These are phyloP conservation scores for Callipepla squamata DNA, from an alignment of 2,113 vertebrate genomes.

Conservation along the genomic window DNA sequence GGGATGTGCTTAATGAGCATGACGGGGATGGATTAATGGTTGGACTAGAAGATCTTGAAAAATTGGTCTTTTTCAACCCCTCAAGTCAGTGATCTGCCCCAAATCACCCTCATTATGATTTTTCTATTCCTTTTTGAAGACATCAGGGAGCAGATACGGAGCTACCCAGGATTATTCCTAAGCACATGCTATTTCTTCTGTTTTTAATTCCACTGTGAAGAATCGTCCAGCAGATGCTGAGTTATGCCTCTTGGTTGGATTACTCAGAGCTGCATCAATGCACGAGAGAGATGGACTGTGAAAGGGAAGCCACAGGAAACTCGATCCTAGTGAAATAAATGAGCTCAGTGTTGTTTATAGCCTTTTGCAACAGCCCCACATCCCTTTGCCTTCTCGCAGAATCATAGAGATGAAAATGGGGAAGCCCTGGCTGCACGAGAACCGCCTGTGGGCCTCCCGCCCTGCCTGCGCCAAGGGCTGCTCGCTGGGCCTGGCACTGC, in stretches of 20 bases:
- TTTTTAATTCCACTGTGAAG: not conserved
- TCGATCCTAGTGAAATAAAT: not conserved
- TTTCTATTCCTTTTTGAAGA: not conserved
- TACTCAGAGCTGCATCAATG: not conserved
- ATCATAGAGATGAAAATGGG: not conserved
- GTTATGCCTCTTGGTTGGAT: not conserved
- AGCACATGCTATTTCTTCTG: not conserved
- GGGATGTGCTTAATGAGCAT: too few species aligned
- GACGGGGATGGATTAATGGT: too few species aligned
- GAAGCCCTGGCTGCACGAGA: not conserved
- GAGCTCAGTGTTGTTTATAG: not conserved
- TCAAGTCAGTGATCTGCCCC: not conserved
- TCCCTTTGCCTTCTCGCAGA: not conserved
- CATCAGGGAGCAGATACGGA: not conserved
- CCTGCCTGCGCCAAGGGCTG: not conserved
- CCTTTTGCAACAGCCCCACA: not conserved
- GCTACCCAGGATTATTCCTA: not conserved
- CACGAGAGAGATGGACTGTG: not conserved
- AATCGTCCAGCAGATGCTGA: rapidly evolving
- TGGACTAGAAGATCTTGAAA: too few species aligned
- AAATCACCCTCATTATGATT: not conserved
- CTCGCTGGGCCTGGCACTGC: not conserved
- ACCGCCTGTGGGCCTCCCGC: rapidly evolving
- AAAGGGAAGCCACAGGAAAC: not conserved
- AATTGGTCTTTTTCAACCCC: too few species aligned